Percentiles rank a stretch among this genome's conserved stretches.
These are phyloP conservation scores for Antrozous pallidus DNA, from an alignment of 2,797 vertebrate species.

Conservation along the genomic window DNA sequence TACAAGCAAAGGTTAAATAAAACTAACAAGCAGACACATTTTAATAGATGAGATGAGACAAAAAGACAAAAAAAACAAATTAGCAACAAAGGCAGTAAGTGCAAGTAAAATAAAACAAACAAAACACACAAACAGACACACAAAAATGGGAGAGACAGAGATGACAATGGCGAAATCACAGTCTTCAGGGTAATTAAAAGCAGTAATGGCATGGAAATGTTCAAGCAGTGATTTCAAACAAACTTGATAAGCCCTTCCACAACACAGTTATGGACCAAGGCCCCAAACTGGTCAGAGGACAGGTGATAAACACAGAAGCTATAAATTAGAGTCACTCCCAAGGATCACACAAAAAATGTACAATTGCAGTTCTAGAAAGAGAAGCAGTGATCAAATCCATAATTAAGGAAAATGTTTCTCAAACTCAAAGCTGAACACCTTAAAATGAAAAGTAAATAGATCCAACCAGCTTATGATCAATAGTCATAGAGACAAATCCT, in stretches of 20 bases:
- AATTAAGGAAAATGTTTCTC: conserved; percentile 22
- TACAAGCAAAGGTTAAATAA: not conserved
- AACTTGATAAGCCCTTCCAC: not conserved
- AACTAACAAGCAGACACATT: not conserved
- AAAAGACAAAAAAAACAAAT: not conserved
- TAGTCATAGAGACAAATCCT: conserved; percentile 1
- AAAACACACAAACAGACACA: not conserved
- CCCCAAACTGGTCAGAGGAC: not conserved
- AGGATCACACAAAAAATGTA: conserved; percentile 13
- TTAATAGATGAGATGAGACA: not conserved
- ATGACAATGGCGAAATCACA: not conserved
- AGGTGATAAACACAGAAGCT: not conserved
- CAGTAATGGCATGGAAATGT: not conserved
- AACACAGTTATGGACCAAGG: not conserved
- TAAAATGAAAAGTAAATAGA: not conserved
- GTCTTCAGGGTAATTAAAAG: not conserved
- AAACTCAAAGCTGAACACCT: not conserved
- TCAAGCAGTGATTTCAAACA: not conserved
- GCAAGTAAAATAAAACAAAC: not conserved
- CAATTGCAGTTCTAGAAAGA: not conserved
- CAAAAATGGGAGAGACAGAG: not conserved
- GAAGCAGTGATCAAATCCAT: not conserved
- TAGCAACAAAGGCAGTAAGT: not conserved
- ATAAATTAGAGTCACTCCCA: conserved; percentile 7
- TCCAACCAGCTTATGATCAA: not conserved